Percentiles rank a stretch among this genome's conserved stretches.
Conservation (phyloP, 2,888 invertebrate genomes). For the Parnassius smintheus region DNA sequence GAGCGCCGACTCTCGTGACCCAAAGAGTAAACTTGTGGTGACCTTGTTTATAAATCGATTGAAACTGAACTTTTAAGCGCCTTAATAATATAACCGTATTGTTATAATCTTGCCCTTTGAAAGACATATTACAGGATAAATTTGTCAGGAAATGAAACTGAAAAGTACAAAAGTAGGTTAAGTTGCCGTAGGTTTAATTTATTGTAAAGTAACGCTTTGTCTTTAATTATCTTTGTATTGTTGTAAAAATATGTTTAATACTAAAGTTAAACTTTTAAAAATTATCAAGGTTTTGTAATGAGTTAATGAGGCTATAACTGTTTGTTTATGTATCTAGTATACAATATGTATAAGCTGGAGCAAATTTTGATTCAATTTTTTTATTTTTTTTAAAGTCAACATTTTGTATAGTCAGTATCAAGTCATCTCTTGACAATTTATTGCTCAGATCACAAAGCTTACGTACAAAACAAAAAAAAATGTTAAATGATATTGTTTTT, state of each 20-base stretch:
- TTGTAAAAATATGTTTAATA: background rate
- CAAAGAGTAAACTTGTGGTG: conserved; percentile 57
- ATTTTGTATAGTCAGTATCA: too few species aligned
- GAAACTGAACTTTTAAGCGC: conserved; percentile 42
- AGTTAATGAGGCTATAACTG: conserved; percentile 13
- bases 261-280: background rate
- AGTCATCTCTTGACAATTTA: too few species aligned
- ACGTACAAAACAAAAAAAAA: too few species aligned
- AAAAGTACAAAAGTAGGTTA: conserved; percentile 63
- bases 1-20: conserved; percentile 64
- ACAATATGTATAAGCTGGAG: background rate
- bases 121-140: conserved; percentile 23
- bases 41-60: conserved; percentile 63
- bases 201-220: conserved; percentile 6
- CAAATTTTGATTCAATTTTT: background rate
- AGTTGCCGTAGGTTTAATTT: conserved; percentile 28
- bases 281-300: background rate
- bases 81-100: conserved; percentile 10
- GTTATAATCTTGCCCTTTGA: conserved; percentile 31
- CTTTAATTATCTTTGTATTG: conserved; percentile 2
- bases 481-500: too few species aligned
- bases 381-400: background rate
- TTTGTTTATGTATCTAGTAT: background rate
- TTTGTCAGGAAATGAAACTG: conserved; percentile 37
- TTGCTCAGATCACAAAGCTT: too few species aligned